Conservation (phyloP, 2,797 vertebrate genomes). For the Pteropus rufus region DNA sequence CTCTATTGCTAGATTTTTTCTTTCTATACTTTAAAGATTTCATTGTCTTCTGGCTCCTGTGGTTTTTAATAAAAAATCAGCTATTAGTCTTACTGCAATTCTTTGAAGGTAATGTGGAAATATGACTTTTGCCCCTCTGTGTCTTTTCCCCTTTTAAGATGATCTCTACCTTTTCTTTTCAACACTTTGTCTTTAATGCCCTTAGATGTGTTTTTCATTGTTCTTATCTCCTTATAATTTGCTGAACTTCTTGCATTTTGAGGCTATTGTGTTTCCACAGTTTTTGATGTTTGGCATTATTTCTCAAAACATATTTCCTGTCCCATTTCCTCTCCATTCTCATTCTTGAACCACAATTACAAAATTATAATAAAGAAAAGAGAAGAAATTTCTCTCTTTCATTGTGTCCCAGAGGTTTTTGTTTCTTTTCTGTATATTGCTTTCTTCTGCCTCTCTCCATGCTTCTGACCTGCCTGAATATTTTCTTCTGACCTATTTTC, state of each 20-base stretch:
- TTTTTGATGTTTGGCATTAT: not conserved
- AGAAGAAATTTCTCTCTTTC: not conserved
- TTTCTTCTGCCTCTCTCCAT: not conserved
- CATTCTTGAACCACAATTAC: not conserved
- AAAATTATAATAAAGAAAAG: not conserved
- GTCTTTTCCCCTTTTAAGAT: not conserved
- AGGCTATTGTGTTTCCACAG: not conserved
- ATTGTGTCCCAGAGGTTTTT: not conserved
- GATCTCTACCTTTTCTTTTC: not conserved
- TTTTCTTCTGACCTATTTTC: conserved; percentile 31
- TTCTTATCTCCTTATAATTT: not conserved
- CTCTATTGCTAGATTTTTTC: not conserved
- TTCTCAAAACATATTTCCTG: not conserved
- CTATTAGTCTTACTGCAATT: not conserved
- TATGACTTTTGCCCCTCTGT: not conserved
- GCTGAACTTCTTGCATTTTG: not conserved
- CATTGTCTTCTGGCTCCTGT: not conserved
- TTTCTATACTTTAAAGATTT: not conserved
- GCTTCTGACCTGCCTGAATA: not conserved
- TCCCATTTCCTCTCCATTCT: not conserved
- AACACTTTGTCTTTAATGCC: not conserved
- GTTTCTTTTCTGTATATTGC: not conserved
- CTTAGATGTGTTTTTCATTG: not conserved
- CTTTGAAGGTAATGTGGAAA: not conserved
- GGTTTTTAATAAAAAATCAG: not conserved